Evolutionary conservation across 2,888 invertebrate genomes (phyloP).

Genomic region (Gasteruption jaculator): DNA sequence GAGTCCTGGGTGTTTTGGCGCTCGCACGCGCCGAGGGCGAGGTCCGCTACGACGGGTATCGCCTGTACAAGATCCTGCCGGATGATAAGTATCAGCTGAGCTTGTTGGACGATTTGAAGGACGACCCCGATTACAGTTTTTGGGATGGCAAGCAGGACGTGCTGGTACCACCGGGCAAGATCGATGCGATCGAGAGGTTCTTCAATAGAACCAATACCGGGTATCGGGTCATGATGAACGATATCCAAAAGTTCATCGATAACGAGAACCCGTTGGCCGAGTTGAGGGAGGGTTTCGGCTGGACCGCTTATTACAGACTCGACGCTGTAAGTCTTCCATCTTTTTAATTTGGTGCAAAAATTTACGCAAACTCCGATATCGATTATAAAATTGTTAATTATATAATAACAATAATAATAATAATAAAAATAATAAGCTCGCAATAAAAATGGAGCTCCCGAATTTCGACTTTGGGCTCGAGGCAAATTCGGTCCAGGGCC

Average conservation of each 20-base stretch:
- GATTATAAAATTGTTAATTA: too few species aligned
- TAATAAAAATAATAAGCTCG: too few species aligned
- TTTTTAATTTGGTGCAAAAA: conserved; percentile 13
- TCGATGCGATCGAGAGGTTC: conserved; percentile 52
- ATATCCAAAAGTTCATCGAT: conserved; percentile 57
- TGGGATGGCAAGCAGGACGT: conserved; percentile 46
- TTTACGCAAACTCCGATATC: too few species aligned
- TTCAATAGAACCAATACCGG: conserved; percentile 48
- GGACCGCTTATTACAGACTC: conserved; percentile 59
- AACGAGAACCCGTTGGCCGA: conserved; percentile 53
- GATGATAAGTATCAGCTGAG: conserved; percentile 4
- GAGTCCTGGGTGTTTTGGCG: too few species aligned
- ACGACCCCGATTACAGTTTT: conserved; percentile 24
- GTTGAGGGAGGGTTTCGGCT: conserved; percentile 50
- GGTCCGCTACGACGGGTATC: conserved; percentile 23
- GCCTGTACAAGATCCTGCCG: conserved; percentile 21
- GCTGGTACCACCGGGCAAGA: conserved; percentile 61
- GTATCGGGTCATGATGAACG: conserved; percentile 52
- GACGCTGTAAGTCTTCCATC: conserved; percentile 39
- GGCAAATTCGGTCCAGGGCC: too few species aligned
- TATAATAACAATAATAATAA: too few species aligned
- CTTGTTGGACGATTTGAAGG: conserved; percentile 11
- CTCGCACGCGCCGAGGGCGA: too few species aligned
- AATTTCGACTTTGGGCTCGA: too few species aligned
- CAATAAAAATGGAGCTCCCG: too few species aligned